Conservation (phyloP, 2,888 invertebrate genomes). For the Drosophila atroscutellata region DNA sequence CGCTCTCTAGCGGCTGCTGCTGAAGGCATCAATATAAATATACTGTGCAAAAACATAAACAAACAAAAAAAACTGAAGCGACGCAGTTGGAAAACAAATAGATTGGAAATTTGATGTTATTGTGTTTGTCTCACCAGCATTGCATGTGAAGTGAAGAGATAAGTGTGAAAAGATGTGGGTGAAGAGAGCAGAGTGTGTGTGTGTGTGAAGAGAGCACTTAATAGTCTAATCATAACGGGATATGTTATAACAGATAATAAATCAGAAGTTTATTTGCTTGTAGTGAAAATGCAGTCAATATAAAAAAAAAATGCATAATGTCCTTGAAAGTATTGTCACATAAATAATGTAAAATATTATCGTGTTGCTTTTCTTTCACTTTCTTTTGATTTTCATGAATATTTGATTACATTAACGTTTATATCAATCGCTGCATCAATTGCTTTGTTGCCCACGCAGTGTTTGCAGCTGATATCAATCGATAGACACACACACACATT, state of each 20-base stretch:
- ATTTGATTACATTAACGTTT: slow-evolving; percentile 50
- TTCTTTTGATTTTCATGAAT: slow-evolving; percentile 40
- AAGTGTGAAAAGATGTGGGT: slow-evolving; percentile 59
- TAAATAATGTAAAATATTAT: slow-evolving; percentile 5
- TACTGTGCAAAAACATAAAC: slow-evolving; percentile 37
- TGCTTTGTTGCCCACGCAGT: slow-evolving; percentile 40
- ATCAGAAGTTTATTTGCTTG: not conserved
- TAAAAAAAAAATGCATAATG: slow-evolving; percentile 3
- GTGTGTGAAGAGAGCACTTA: not conserved
- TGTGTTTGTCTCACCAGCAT: slow-evolving; percentile 36
- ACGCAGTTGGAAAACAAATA: slow-evolving; percentile 30
- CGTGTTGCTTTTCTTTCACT: slow-evolving; percentile 22
- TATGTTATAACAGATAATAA: slow-evolving; percentile 1
- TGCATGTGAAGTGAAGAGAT: slow-evolving; percentile 30
- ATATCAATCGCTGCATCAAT: slow-evolving; percentile 49
- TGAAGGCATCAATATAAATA: slow-evolving; percentile 7
- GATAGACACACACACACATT: slow-evolving; percentile 42
- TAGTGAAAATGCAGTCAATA: not conserved
- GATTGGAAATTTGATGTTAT: slow-evolving; percentile 5
- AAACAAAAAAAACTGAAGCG: slow-evolving; percentile 33
- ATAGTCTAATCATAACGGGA: slow-evolving; percentile 11
- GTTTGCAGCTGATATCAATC: slow-evolving; percentile 29
- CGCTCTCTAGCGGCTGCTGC: slow-evolving; percentile 39
- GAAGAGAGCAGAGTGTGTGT: slow-evolving; percentile 28
- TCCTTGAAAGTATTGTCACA: slow-evolving; percentile 10